These are phyloP conservation scores for Drosophila setosimentum DNA, from an alignment of 2,888 invertebrate genomes.

Conservation along the genomic window DNA sequence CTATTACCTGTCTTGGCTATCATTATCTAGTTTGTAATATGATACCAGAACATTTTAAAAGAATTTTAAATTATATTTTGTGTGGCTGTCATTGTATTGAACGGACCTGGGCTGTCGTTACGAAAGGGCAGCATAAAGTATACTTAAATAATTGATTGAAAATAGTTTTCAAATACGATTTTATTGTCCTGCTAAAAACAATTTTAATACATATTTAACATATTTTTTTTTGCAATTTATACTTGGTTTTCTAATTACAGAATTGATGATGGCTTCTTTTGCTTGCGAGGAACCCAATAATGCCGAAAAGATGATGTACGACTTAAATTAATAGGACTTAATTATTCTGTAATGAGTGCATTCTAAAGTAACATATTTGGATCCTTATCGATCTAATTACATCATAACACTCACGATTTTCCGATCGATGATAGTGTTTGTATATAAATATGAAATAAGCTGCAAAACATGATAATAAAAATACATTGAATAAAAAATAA, in stretches of 20 bases:
- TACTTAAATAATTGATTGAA: background rate
- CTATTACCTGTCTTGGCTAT: slow-evolving; percentile 20
- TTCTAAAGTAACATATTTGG: background rate
- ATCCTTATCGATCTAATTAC: background rate
- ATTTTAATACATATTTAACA: background rate
- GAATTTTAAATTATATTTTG: background rate
- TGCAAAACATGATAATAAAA: slow-evolving; percentile 9
- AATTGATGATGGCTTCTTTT: slow-evolving; percentile 43
- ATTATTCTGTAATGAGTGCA: no score
- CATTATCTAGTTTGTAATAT: slow-evolving; percentile 2
- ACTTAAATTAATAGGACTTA: slow-evolving; percentile 21
- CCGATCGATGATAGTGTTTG: background rate
- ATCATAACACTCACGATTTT: background rate
- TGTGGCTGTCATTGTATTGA: background rate
- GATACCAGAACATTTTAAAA: slow-evolving; percentile 4
- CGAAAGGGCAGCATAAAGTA: background rate
- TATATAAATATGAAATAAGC: background rate
- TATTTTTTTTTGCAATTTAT: background rate
- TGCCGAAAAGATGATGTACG: slow-evolving; percentile 41
- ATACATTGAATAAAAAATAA: slow-evolving; percentile 2
- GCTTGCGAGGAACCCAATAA: slow-evolving; percentile 41
- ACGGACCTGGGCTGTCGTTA: background rate
- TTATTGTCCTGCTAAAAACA: background rate
- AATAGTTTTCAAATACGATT: background rate
- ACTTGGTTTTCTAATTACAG: slow-evolving; percentile 12